Base-by-base conservation (phyloP, 2,113 vertebrate genomes). In the Stomatorhinus ivindoensis region DNA sequence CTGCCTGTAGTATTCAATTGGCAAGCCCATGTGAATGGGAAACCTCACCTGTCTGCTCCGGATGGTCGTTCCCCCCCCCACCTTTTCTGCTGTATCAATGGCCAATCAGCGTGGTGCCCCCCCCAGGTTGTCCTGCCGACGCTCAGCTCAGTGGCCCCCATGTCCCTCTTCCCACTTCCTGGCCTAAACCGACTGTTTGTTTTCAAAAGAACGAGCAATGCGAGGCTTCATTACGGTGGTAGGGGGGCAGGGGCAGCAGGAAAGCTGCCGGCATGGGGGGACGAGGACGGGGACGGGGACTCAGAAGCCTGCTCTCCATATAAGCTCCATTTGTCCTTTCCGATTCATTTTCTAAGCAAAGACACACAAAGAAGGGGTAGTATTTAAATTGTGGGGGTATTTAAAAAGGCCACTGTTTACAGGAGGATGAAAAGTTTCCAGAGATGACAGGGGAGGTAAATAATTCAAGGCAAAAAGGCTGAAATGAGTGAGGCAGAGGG, bases 151-250 rank as follows among this genome's bases (percentile, higher is more conserved):
- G 47, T 85, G 89, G 50, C 11, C 50, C 42, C 48, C 21, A n/a
- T 8, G 1, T 10, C 39, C 84, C 76, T 91, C 2, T 88, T 88
- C 50, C 88, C 90, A 47, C 89, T 93, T 93, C 90, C 91, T 80
- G 92, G 50, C 90, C 88, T 93, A 95, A 95, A 95, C 92, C 92
- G 89, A 90, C 91, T 88, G 92, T 93, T 94, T 94, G 92, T 94
- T 95, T 95, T 93, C 93, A 93, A 92, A 92, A 91, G 91, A 87
- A 89, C 90, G 89, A 93, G 92, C 89, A 46, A 89, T 19, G 19
- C 91, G 55, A 89, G 89, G 90, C 89, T 55, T 80, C 85, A 19
- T 84, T 88, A 76, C 65, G 80, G 73, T 90, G 61, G 44, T 0
- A n/a, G 24, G 24, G 58, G 58, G 55, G 21, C 5, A 1, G 53